Conservation (phyloP, 2,797 vertebrate species). For the Neostethus bicornis region DNA sequence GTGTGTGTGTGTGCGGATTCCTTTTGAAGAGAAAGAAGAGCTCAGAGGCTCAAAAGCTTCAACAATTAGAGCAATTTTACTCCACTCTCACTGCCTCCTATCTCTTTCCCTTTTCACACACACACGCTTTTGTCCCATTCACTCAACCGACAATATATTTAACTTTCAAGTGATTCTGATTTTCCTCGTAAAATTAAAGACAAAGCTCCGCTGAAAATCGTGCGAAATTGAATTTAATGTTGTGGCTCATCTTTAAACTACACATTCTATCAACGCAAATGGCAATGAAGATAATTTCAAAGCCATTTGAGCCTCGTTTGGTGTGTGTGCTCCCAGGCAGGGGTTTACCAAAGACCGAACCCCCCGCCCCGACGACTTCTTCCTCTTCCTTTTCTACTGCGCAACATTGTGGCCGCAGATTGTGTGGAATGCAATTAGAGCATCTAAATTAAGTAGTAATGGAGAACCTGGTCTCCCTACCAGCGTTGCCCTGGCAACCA, state of each 20-base stretch:
- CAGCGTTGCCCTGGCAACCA: constrained; percentile 97
- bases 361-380: constrained; percentile 26
- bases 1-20: constrained; percentile 33
- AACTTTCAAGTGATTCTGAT: constrained; percentile 31
- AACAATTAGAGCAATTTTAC: constrained; percentile 86
- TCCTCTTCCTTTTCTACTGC: constrained; percentile 80
- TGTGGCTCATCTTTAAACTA: constrained; percentile 55
- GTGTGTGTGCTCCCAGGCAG: constrained; percentile 44
- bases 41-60: constrained; percentile 84
- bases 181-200: constrained; percentile 26
- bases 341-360: constrained; percentile 37
- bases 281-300: constrained; percentile 56
- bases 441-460: constrained; percentile 99
- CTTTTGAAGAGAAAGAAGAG: constrained; percentile 83
- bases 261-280: constrained; percentile 57
- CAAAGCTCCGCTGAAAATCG: constrained; percentile 35
- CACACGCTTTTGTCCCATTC: neutral
- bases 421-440: constrained; percentile 99
- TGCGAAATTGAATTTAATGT: constrained; percentile 58
- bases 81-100: constrained; percentile 22
- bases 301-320: constrained; percentile 33
- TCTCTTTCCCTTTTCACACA: neutral
- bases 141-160: constrained; percentile 36
- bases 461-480: constrained; percentile 98
- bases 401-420: constrained; percentile 93